A percentile compares a stretch with the other conserved stretches of the same genome.
phyloP scores from a whole-genome alignment of 2,113 vertebrate species.

The Eurypyga helias region DNA sequence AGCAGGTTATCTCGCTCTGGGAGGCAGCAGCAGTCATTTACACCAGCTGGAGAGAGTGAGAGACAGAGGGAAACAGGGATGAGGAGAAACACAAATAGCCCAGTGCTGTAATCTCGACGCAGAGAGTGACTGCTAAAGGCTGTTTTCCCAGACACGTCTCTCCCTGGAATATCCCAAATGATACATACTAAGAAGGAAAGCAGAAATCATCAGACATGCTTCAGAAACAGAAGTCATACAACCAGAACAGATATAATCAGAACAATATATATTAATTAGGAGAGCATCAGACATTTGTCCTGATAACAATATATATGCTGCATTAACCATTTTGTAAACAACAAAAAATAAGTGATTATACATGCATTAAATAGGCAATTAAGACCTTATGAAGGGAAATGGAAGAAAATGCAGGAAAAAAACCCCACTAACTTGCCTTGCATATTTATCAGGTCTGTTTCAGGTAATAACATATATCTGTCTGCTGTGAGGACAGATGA shows the following conservation, averaged over 20 bases:
- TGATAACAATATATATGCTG: neutral
- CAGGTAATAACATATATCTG: neutral
- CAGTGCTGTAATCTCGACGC: conserved; percentile 56
- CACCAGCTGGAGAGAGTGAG: conserved; percentile 78
- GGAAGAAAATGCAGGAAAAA: neutral
- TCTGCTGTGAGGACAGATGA: neutral
- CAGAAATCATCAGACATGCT: neutral
- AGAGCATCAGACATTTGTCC: neutral
- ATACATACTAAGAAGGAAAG: neutral
- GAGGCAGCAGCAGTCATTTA: conserved; percentile 77
- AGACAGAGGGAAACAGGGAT: conserved; percentile 54
- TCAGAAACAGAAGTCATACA: neutral
- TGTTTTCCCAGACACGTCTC: conserved; percentile 3
- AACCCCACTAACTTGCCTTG: neutral
- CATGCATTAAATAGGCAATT: neutral
- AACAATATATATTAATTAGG: neutral
- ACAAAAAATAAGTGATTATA: neutral
- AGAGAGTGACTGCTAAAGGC: conserved; percentile 21
- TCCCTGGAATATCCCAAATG: conserved; percentile 2
- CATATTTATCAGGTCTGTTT: neutral
- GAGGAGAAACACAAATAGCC: conserved; percentile 64
- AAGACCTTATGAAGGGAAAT: neutral
- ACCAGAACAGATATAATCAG: neutral
- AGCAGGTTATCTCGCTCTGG: conserved; percentile 77
- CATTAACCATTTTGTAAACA: conserved; percentile 2